Evolutionary conservation across 2,888 invertebrate genomes (phyloP).

Genomic region (Ditylenchus weischeri): DNA sequence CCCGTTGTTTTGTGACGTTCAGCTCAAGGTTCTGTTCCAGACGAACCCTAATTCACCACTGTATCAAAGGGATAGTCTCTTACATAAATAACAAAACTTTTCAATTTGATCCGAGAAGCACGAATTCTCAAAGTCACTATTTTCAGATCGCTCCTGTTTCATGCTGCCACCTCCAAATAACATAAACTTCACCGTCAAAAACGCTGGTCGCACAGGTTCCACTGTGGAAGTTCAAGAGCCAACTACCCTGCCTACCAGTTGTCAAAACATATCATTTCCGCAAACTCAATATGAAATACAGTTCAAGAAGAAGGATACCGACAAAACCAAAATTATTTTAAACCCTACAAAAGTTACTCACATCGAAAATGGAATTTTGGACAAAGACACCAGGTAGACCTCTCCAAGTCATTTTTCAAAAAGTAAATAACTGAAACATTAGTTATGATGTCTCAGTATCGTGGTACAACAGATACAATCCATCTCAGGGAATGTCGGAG

Average conservation of each 20-base stretch:
- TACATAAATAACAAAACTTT: no score
- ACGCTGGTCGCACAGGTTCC: constrained; percentile 54
- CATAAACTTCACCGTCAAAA: constrained; percentile 52
- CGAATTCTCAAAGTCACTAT: no score
- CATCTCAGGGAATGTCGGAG: constrained; percentile 42
- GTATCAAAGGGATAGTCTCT: no score
- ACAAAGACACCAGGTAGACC: constrained; percentile 56
- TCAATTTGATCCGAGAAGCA: no score
- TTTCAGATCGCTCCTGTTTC: constrained; percentile 45
- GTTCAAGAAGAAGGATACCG: constrained; percentile 51
- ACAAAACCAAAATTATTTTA: constrained; percentile 49
- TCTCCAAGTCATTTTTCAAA: not conserved
- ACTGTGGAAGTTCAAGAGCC: constrained; percentile 43
- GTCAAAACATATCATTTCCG: constrained; percentile 49
- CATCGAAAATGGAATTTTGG: constrained; percentile 56
- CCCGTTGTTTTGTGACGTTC: no score
- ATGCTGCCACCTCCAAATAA: constrained; percentile 47
- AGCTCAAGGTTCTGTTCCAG: no score
- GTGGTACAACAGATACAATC: constrained; percentile 54
- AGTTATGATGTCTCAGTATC: constrained; percentile 52
- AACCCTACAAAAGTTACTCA: constrained; percentile 45
- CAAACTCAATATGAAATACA: constrained; percentile 55
- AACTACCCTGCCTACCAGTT: constrained; percentile 33
- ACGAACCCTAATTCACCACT: no score
- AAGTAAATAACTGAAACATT: not conserved